Percentiles rank a stretch among this genome's conserved stretches.
Conservation (phyloP, 2,797 vertebrate species). For the Babyrousa celebensis region DNA sequence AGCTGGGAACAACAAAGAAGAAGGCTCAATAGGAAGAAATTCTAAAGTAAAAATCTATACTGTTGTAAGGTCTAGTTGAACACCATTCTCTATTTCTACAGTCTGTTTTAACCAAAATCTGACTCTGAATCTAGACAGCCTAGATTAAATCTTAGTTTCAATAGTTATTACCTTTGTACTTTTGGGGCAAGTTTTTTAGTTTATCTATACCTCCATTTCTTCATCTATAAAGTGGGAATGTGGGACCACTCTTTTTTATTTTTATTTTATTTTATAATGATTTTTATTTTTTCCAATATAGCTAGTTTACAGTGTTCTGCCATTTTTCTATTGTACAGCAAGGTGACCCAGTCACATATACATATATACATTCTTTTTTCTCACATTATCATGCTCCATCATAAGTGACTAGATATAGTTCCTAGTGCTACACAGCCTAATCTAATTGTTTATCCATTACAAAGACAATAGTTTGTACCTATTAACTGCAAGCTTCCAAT, state of each 20-base stretch:
- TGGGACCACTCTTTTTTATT: background rate
- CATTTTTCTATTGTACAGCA: too few relatives aligned
- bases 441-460: too few relatives aligned
- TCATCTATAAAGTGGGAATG: background rate
- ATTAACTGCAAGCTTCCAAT: too few relatives aligned
- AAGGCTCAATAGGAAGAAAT: background rate
- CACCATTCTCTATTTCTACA: background rate
- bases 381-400: too few relatives aligned
- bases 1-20: background rate
- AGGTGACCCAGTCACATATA: too few relatives aligned
- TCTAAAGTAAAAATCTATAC: background rate
- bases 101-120: background rate
- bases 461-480: too few relatives aligned
- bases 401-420: too few relatives aligned
- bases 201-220: background rate
- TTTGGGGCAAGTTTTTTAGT: background rate
- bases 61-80: background rate
- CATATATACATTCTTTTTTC: too few relatives aligned
- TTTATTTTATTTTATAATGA: too few relatives aligned
- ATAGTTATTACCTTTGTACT: background rate
- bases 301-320: too few relatives aligned
- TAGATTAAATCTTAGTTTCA: background rate
- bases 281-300: too few relatives aligned
- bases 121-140: background rate
- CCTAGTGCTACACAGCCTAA: too few relatives aligned